phyloP scores from a whole-genome alignment of 1,140 invertebrate genomes.

The Danaus melanippus region DNA sequence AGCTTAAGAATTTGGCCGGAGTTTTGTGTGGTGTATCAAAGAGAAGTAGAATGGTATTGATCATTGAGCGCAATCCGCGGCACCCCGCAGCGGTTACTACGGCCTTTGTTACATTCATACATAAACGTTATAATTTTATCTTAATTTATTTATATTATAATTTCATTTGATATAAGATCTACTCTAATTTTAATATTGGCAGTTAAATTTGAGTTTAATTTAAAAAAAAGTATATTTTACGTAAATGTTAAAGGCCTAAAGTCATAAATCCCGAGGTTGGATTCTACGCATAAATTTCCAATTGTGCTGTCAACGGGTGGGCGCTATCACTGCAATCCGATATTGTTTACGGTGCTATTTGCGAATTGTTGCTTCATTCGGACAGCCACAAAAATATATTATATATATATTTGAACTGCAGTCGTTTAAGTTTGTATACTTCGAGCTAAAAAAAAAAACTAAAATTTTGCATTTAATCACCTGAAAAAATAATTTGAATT shows the following conservation, averaged over 20 bases:
- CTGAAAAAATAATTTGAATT: no score
- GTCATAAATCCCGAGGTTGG: slow-evolving; percentile 32
- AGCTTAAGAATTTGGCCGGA: slow-evolving; percentile 41
- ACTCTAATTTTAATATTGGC: no score
- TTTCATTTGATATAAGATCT: no score
- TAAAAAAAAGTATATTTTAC: background rate
- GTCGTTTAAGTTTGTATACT: no score
- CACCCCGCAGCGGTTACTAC: background rate
- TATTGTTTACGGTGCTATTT: background rate
- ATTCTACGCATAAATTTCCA: slow-evolving; percentile 41
- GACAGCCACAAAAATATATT: no score
- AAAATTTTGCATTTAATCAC: no score
- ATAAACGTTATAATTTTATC: slow-evolving; percentile 1
- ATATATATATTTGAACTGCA: no score
- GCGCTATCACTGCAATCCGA: slow-evolving; percentile 27
- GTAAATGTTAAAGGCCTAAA: slow-evolving; percentile 9
- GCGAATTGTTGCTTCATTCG: slow-evolving; percentile 1
- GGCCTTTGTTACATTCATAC: slow-evolving; percentile 7
- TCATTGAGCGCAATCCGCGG: slow-evolving; percentile 19
- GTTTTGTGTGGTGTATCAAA: slow-evolving; percentile 28
- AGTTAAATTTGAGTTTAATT: background rate
- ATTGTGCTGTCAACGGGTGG: slow-evolving; percentile 49
- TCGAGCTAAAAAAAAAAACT: no score
- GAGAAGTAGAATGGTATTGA: slow-evolving; percentile 37
- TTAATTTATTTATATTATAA: background rate